Conservation (phyloP, 1,140 invertebrate genomes). For the Dryas iulia region DNA sequence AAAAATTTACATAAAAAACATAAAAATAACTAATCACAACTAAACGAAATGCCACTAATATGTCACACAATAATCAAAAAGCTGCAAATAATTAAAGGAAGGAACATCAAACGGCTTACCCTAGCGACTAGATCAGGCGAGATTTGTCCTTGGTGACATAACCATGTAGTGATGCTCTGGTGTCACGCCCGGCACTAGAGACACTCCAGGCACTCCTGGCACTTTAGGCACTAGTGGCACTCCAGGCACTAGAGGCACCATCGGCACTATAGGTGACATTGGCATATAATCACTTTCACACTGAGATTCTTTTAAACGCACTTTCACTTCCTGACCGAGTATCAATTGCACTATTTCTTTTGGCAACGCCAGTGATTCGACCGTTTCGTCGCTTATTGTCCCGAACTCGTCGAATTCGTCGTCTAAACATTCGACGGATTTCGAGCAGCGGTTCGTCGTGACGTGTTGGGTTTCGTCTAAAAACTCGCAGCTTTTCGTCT, state of each 20-base stretch:
- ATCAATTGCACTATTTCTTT: conserved; percentile 66
- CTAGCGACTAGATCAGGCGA: conserved; percentile 47
- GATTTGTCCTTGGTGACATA: conserved; percentile 63
- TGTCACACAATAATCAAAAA: background rate
- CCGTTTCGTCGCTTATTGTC: conserved; percentile 1
- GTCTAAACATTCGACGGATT: conserved; percentile 66
- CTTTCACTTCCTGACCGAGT: conserved; percentile 45
- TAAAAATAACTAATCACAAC: background rate
- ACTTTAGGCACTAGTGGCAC: background rate
- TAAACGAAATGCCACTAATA: background rate
- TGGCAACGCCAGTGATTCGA: conserved; percentile 27
- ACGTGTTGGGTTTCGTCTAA: conserved; percentile 58
- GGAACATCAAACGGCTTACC: background rate
- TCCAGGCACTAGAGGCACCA: conserved; percentile 22
- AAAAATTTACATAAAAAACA: conserved; percentile 6
- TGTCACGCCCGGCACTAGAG: conserved; percentile 10
- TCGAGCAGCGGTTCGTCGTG: conserved; percentile 49
- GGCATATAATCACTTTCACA: conserved; percentile 59
- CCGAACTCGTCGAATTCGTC: conserved; percentile 47
- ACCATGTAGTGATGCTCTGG: conserved; percentile 64
- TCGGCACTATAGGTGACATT: conserved; percentile 58
- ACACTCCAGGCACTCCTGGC: background rate
- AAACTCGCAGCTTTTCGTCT: conserved; percentile 67
- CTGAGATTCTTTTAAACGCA: conserved; percentile 39
- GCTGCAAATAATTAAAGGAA: background rate